Conservation (phyloP, 2,797 vertebrate species). For the Lutjanus argentimaculatus region DNA sequence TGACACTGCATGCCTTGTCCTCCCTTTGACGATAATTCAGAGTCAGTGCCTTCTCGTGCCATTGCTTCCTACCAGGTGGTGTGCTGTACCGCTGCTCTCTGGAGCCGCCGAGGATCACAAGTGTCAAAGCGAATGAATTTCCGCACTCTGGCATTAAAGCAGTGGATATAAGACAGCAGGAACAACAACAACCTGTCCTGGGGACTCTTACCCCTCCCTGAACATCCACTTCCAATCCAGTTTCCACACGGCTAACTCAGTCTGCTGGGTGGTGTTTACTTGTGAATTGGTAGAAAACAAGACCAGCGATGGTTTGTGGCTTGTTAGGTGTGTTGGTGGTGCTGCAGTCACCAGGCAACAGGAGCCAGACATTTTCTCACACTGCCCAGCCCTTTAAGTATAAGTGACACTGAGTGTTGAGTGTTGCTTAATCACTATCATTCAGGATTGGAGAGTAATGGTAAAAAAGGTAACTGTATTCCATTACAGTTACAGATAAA, state of each 20-base stretch:
- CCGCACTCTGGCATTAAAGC: conserved; percentile 44
- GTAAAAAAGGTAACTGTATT: neutral
- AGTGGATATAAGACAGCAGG: conserved; percentile 44
- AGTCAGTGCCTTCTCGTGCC: conserved; percentile 12
- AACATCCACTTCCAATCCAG: conserved; percentile 20
- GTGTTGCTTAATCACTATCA: neutral
- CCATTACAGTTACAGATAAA: too few species aligned
- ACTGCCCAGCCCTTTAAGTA: conserved; percentile 21
- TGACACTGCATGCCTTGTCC: conserved; percentile 21
- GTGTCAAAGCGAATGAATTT: conserved; percentile 46
- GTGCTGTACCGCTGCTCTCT: conserved; percentile 15
- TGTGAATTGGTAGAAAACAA: conserved; percentile 7
- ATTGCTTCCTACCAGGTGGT: conserved; percentile 31
- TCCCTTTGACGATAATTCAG: conserved; percentile 31
- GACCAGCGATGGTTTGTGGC: conserved; percentile 21
- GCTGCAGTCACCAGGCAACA: conserved; percentile 69
- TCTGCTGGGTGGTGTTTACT: conserved; percentile 41
- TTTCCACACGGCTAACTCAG: conserved; percentile 8
- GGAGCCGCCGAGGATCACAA: conserved; percentile 29
- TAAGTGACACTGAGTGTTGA: conserved; percentile 21
- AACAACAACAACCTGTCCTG: conserved; percentile 34
- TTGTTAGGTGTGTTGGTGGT: conserved; percentile 34
- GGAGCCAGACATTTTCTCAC: conserved; percentile 23
- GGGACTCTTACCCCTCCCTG: neutral
- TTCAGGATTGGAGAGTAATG: too few species aligned